Percentiles rank a stretch among this genome's conserved stretches.
phyloP scores from a whole-genome alignment of 2,888 invertebrate species.

The Diogma glabrata region DNA sequence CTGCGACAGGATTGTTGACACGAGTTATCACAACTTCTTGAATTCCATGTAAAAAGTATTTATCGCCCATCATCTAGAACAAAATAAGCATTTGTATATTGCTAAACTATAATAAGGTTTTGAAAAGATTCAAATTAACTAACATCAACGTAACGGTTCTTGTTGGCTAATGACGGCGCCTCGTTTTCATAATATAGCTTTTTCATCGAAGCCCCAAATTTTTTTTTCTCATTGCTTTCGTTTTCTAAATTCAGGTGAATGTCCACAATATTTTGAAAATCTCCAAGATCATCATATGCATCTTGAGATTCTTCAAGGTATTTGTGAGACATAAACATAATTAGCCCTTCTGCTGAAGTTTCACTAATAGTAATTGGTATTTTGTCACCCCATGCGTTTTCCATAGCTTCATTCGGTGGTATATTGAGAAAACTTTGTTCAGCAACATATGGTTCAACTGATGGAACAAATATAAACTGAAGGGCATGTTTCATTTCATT shows the following conservation, averaged over 20 bases:
- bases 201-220: constrained; percentile 34
- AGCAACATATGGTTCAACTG: no score
- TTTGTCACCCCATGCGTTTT: constrained; percentile 31
- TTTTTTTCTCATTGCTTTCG: constrained; percentile 24
- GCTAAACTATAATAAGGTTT: no score
- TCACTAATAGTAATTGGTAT: constrained; percentile 34
- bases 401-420: constrained; percentile 31
- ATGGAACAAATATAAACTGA: no score
- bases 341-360: constrained; percentile 30
- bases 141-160: constrained; percentile 23
- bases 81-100: no score
- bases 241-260: constrained; percentile 25
- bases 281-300: constrained; percentile 20
- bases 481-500: no score
- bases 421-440: constrained; percentile 31
- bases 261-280: constrained; percentile 31
- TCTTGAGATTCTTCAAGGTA: background rate
- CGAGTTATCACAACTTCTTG: no score
- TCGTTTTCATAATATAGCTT: constrained; percentile 37
- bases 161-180: constrained; percentile 26
- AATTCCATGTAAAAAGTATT: constrained; percentile 35
- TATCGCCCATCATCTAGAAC: constrained; percentile 33
- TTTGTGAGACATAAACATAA: background rate
- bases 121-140: no score
- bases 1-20: constrained; percentile 21